Evolutionary conservation across 2,888 invertebrate genomes (phyloP).

Genomic region (Amiota minor): DNA sequence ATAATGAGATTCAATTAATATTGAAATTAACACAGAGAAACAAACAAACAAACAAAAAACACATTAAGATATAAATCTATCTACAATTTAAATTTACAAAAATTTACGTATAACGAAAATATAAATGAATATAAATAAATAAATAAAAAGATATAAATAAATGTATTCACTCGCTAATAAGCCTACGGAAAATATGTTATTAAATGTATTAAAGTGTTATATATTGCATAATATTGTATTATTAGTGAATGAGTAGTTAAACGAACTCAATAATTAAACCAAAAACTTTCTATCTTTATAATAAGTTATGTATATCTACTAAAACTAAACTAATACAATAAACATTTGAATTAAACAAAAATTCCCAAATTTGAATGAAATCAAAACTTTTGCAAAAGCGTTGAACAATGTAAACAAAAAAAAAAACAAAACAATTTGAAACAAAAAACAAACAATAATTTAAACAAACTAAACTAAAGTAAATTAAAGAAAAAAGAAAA

Average conservation of each 20-base stretch:
- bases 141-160: conserved; percentile 2
- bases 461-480: no score
- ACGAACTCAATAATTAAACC: conserved; percentile 36
- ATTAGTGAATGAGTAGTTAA: conserved; percentile 46
- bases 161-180: neutral
- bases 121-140: conserved; percentile 26
- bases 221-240: conserved; percentile 18
- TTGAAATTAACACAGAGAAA: conserved; percentile 44
- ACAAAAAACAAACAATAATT: no score
- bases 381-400: conserved; percentile 9
- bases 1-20: conserved; percentile 71
- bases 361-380: conserved; percentile 19
- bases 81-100: no score
- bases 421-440: no score
- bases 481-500: no score
- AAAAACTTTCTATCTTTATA: conserved; percentile 3
- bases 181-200: conserved; percentile 18
- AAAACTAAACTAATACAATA: conserved; percentile 3
- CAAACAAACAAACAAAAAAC: conserved; percentile 15
- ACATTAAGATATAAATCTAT: no score
- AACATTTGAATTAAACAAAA: neutral
- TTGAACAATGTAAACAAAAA: conserved; percentile 22
- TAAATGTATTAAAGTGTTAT: conserved; percentile 29
- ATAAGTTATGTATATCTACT: conserved; percentile 2
- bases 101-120: neutral